These are phyloP conservation scores for Oceanodroma leucorhoa DNA, from an alignment of 2,797 vertebrate species.

Conservation along the genomic window DNA sequence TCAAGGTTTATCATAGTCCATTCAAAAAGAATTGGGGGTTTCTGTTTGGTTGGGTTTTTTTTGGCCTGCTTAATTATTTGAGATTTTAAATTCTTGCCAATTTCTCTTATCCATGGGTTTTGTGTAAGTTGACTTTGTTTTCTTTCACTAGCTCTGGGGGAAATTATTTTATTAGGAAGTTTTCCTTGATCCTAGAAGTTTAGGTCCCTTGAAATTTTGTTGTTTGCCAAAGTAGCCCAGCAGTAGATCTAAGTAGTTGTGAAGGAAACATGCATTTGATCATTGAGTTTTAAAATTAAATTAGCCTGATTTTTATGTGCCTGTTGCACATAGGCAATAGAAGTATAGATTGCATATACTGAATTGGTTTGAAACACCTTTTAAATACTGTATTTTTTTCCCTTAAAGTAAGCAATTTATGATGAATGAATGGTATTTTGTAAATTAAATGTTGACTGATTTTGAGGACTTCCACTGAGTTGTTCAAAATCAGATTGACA, in stretches of 20 bases:
- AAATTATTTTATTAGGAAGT: not conserved
- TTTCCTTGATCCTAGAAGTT: not conserved
- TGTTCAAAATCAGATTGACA: not conserved
- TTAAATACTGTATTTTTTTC: not conserved
- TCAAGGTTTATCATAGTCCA: not conserved
- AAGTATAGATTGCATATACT: not conserved
- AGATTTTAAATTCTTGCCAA: not conserved
- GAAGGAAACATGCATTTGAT: not conserved
- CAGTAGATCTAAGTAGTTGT: not conserved
- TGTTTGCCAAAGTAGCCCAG: not conserved
- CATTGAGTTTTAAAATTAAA: not conserved
- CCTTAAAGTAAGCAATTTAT: not conserved
- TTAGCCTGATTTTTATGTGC: not conserved
- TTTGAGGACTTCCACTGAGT: not conserved
- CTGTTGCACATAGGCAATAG: not conserved
- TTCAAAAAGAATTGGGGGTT: not conserved
- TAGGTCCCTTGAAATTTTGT: not conserved
- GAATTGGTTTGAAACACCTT: not conserved
- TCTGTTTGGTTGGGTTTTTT: not conserved
- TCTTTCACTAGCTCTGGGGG: not conserved
- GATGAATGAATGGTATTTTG: not conserved
- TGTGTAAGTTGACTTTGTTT: not conserved
- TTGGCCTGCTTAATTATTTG: not conserved
- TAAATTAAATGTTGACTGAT: not conserved
- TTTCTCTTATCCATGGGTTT: not conserved